Evolutionary conservation across 2,888 invertebrate genomes (phyloP).

Genomic region (Synergus japonicus): DNA sequence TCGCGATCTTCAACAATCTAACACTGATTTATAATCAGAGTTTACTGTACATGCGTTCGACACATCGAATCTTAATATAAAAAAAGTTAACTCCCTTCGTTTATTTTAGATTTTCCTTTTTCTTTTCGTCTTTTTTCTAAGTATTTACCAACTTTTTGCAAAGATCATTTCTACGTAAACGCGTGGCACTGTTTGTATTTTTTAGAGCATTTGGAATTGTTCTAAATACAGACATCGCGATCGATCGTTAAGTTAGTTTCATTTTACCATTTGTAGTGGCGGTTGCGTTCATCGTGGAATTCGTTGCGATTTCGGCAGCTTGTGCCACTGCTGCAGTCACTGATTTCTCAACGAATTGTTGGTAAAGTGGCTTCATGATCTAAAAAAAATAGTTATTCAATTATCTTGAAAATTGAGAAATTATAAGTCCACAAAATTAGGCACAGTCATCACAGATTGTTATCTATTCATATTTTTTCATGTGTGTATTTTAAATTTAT

Average conservation of each 20-base stretch:
- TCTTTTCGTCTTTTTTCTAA: constrained; percentile 53
- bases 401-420: constrained; percentile 3
- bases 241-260: constrained; percentile 81
- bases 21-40: constrained; percentile 71
- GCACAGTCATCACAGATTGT: no score
- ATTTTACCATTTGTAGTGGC: constrained; percentile 80
- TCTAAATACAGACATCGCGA: constrained; percentile 44
- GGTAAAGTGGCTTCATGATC: constrained; percentile 91
- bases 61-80: constrained; percentile 47
- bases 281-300: constrained; percentile 77
- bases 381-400: constrained; percentile 74
- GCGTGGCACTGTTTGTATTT: constrained; percentile 41
- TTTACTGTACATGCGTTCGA: constrained; percentile 73
- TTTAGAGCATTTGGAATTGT: constrained; percentile 44
- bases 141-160: constrained; percentile 42
- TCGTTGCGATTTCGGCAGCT: constrained; percentile 85
- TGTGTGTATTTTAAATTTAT: no score
- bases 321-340: constrained; percentile 89
- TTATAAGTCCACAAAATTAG: no score
- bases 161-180: not conserved
- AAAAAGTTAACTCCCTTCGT: constrained; percentile 50
- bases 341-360: constrained; percentile 89
- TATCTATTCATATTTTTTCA: no score
- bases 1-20: constrained; percentile 70
- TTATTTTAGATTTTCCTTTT: constrained; percentile 41